phyloP scores from a whole-genome alignment of 2,113 vertebrate genomes.

The Camelus dromedarius region DNA sequence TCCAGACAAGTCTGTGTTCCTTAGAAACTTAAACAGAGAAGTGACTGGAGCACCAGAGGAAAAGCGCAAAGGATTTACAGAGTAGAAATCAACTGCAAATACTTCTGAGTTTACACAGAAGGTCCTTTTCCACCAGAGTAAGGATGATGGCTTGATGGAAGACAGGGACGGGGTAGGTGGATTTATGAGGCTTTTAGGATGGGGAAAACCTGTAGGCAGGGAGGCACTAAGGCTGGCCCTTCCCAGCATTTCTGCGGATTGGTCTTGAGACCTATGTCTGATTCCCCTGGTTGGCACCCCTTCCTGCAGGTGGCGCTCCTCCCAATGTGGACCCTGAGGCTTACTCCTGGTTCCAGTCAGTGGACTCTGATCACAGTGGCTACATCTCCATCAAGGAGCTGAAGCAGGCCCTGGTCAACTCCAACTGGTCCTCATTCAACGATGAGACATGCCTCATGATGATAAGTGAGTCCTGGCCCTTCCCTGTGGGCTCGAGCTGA shows the following conservation, averaged over 20 bases:
- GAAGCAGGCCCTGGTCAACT: constrained; percentile 96
- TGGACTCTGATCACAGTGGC: constrained; percentile 94
- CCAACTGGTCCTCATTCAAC: constrained; percentile 96
- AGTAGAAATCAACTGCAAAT: neutral
- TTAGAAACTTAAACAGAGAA: constrained; percentile 22
- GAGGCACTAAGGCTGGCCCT: neutral
- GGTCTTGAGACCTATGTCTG: neutral
- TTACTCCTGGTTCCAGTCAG: constrained; percentile 95
- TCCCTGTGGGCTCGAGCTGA: neutral
- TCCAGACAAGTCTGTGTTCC: neutral
- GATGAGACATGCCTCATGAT: constrained; percentile 97
- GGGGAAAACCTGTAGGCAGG: neutral
- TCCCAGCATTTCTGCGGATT: neutral
- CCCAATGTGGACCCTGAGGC: constrained; percentile 93
- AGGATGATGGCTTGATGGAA: neutral
- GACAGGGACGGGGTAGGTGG: neutral
- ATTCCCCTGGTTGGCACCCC: neutral
- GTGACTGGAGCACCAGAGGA: neutral
- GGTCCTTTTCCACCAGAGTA: neutral
- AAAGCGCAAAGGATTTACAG: neutral
- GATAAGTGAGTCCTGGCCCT: constrained; percentile 93
- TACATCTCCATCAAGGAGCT: constrained; percentile 95
- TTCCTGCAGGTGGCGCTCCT: constrained; percentile 87
- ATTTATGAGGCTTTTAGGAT: neutral
- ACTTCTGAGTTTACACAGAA: neutral